Evolutionary conservation across 2,797 vertebrate genomes (phyloP).

Genomic region (Tadarida brasiliensis): DNA sequence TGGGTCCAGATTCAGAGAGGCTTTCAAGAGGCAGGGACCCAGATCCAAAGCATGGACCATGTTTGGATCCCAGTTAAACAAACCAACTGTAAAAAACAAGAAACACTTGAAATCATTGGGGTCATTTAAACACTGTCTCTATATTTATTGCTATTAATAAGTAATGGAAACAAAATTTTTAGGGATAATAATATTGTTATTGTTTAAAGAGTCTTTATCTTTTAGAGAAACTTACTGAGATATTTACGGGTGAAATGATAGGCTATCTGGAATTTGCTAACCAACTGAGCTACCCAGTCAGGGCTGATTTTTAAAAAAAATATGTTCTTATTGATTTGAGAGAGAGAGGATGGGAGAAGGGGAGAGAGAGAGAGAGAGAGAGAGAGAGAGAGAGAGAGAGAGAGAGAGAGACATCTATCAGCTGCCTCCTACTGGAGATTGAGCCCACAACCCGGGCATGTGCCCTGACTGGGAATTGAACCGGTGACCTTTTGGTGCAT

Average conservation of each 20-base stretch:
- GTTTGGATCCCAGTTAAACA: not conserved
- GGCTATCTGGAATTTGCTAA: not conserved
- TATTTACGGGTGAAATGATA: not conserved
- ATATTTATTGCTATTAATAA: not conserved
- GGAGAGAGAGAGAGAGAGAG: no score
- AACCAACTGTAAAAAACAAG: not conserved
- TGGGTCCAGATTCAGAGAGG: not conserved
- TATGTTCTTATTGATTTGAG: no score
- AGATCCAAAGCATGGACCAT: not conserved
- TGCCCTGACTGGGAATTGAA: no score
- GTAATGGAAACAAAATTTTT: not conserved
- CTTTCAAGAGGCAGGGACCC: not conserved
- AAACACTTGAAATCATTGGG: not conserved
- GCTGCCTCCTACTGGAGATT: no score
- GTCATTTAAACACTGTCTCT: not conserved
- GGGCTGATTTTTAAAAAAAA: no score
- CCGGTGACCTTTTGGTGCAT: no score
- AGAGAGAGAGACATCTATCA: no score
- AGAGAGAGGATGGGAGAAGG: no score
- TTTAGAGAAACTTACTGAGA: not conserved
- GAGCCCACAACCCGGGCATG: no score
- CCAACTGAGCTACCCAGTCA: no score
- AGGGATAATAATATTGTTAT: not conserved
- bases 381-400: no score
- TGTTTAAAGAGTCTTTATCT: conserved; percentile 2